Conservation (phyloP, 2,113 vertebrate genomes). For the Leiothrix lutea region DNA sequence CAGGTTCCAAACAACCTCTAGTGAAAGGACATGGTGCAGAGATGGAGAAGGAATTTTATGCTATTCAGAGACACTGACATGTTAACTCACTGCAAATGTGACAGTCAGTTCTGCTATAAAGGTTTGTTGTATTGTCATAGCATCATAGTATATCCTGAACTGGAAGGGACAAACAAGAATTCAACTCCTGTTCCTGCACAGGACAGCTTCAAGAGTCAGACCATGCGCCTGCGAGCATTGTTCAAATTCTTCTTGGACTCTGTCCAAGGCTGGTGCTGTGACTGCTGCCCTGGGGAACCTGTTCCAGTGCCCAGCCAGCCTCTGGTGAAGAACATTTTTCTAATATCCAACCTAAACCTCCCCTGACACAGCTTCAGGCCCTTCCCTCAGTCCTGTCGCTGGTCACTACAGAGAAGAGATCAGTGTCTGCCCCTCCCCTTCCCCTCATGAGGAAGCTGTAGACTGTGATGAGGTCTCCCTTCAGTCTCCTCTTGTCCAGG, state of each 20-base stretch:
- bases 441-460: background rate
- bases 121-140: background rate
- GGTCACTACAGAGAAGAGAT: background rate
- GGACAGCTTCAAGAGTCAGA: background rate
- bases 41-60: background rate
- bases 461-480: background rate
- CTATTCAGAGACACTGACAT: background rate
- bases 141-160: background rate
- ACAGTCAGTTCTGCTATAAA: background rate
- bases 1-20: background rate
- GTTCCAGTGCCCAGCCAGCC: accelerated
- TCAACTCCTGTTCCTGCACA: background rate
- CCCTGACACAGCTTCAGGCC: background rate
- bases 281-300: too few species aligned
- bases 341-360: background rate
- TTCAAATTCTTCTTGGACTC: background rate
- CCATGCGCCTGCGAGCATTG: background rate
- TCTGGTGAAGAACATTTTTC: background rate
- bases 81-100: background rate
- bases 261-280: background rate
- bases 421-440: accelerated
- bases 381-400: background rate
- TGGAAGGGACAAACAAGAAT: background rate
- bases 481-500: background rate
- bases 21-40: background rate